These are phyloP conservation scores for Petrocephalus zakoni DNA, from an alignment of 2,113 vertebrate species.

Conservation along the genomic window DNA sequence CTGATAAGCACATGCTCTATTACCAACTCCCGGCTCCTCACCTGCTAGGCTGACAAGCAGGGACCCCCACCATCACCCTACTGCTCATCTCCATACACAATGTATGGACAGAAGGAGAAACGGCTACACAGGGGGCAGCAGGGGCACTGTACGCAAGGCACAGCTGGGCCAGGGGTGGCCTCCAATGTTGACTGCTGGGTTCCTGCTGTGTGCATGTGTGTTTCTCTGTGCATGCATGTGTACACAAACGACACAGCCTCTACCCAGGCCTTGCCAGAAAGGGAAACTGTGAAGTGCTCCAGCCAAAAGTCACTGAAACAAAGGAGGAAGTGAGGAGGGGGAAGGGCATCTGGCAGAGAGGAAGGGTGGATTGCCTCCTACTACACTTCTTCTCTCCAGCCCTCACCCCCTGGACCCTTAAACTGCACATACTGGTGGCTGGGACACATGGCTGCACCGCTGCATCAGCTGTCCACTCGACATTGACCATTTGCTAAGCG, in stretches of 20 bases:
- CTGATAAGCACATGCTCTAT: not conserved
- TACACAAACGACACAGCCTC: not conserved
- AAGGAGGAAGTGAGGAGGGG: not conserved
- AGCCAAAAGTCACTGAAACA: not conserved
- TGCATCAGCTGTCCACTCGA: not conserved
- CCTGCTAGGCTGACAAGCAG: not conserved
- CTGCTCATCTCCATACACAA: not conserved
- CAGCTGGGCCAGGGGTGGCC: not conserved
- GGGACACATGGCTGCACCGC: constrained; percentile 5
- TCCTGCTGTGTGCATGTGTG: not conserved
- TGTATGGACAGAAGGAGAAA: not conserved
- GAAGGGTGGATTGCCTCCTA: constrained; percentile 10
- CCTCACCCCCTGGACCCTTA: constrained; percentile 14
- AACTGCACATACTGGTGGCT: constrained; percentile 21
- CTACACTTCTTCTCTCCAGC: not conserved
- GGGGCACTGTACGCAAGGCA: not conserved
- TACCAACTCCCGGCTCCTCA: not conserved
- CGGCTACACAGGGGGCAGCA: not conserved
- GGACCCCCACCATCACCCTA: not conserved
- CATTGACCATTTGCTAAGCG: not conserved
- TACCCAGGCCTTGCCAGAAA: not conserved
- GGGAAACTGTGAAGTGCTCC: not conserved
- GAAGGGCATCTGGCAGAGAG: not conserved
- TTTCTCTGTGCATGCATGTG: constrained; percentile 37
- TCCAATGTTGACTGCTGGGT: not conserved